These are phyloP conservation scores for Salvelinus sp. DNA, from an alignment of 2,113 vertebrate genomes.

Conservation along the genomic window DNA sequence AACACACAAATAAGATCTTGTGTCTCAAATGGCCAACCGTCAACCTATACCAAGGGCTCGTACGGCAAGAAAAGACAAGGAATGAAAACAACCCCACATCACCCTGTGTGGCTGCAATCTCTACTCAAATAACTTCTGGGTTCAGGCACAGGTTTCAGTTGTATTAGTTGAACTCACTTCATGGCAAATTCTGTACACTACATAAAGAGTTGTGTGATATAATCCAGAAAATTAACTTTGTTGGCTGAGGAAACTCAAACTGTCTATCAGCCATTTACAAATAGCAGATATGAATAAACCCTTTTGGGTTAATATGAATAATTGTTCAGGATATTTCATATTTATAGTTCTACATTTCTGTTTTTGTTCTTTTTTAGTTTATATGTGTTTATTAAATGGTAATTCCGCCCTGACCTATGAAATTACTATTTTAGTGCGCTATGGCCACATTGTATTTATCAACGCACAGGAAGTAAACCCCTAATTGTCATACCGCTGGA, in stretches of 20 bases:
- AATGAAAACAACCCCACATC: too few species aligned
- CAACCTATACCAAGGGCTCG: not conserved
- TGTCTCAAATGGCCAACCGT: constrained; percentile 45
- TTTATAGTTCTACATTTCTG: not conserved
- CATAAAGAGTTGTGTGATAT: not conserved
- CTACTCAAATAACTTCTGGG: constrained; percentile 46
- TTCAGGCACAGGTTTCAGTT: not conserved
- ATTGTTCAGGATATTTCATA: not conserved
- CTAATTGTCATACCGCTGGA: constrained; percentile 29
- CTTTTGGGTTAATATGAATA: not conserved
- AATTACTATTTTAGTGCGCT: not conserved
- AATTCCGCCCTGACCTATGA: not conserved
- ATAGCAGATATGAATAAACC: too few species aligned
- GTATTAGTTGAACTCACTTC: not conserved
- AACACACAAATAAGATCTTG: constrained; percentile 54
- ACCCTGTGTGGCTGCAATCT: too few species aligned
- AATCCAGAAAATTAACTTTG: too few species aligned
- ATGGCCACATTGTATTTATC: constrained; percentile 22
- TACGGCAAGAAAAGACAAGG: not conserved
- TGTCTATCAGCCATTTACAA: too few species aligned
- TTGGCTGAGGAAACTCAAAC: too few species aligned
- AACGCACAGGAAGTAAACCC: constrained; percentile 22
- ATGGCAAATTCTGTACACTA: not conserved
- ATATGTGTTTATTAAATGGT: not conserved
- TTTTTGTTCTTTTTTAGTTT: too few species aligned